Conservation (phyloP, 2,888 invertebrate species). For the Tortrix viridana region DNA sequence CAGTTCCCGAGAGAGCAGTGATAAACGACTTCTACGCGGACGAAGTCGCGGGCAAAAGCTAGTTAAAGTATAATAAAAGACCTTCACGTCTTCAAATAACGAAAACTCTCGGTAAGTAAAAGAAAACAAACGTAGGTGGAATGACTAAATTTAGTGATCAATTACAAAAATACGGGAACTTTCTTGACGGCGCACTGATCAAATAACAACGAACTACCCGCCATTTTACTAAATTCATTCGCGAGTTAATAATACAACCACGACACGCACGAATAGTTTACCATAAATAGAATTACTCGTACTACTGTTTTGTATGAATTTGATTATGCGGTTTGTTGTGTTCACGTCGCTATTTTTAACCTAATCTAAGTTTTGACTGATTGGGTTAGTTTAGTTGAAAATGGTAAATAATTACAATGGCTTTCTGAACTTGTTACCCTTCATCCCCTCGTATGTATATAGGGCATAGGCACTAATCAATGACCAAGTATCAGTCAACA, state of each 20-base stretch:
- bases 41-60: no score
- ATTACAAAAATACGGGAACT: slow-evolving; percentile 13
- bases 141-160: slow-evolving; percentile 18
- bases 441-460: no score
- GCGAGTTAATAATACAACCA: slow-evolving; percentile 20
- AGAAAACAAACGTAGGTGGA: background rate
- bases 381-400: no score
- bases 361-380: no score
- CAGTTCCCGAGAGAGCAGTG: no score
- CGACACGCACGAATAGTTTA: slow-evolving; percentile 31
- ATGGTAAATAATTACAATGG: no score
- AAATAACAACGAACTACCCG: slow-evolving; percentile 9
- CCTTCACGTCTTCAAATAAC: no score
- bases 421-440: no score
- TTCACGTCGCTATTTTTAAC: background rate
- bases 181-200: slow-evolving; percentile 2
- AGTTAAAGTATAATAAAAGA: no score
- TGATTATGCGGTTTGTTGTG: slow-evolving; percentile 6
- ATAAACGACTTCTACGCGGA: no score
- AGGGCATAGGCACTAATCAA: no score
- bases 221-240: slow-evolving; percentile 27
- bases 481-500: no score
- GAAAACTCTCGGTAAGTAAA: background rate
- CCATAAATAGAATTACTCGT: slow-evolving; percentile 10
- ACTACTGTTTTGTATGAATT: slow-evolving; percentile 16